Evolutionary conservation across 2,888 invertebrate species (phyloP), one percentile per base, ranked within the genome.

Genomic region (Archaeoteleia sp.): DNA sequence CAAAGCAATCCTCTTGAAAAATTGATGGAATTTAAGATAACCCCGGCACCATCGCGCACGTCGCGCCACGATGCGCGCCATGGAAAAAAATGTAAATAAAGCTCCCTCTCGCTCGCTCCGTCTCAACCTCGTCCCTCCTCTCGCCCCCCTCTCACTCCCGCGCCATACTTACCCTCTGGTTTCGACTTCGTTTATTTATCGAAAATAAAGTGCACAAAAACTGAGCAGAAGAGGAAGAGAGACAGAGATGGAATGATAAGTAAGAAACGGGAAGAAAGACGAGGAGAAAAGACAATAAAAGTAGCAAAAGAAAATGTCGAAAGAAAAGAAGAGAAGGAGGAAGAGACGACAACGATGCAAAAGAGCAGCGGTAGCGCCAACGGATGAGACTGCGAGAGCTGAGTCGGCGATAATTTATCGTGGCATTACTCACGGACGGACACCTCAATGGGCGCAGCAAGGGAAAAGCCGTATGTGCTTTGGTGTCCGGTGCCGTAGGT

Each of bases 381-480:
- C 45, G 65, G 65, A 57, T 45, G 51, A 43, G 43, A 65, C 51
- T 45, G 9, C 20, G 39, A 2, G 39, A 34, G 35, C 30, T 43
- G 27, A 72, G 66, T 66, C 70, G 68, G 74, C 66, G 70, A 70
- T 82, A 82, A 82, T 82, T 82, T 82, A 82, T 82, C 77, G 78
- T 75, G 68, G 79, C 82, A 82, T 82, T 82, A 82, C 82, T 82
- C 80, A 82, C 72, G 57, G 75, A 77, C 80, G 77, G 82, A 82
- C 82, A 81, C 82, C 78, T 82, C 75, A 82, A 82, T 82, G 81
- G 81, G 73, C 76, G 70, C 23, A 23, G 70, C 23, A 23, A 49
- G 54, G 54, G 43, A 71, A 58, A 58, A 65, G 63, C 61, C 63
- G 45, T 54, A 49, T 62, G 43, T 43, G 67, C 65, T 54, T 60